These are phyloP conservation scores for Lamellibrachia satsuma DNA, from an alignment of 2,888 invertebrate species.

Conservation along the genomic window DNA sequence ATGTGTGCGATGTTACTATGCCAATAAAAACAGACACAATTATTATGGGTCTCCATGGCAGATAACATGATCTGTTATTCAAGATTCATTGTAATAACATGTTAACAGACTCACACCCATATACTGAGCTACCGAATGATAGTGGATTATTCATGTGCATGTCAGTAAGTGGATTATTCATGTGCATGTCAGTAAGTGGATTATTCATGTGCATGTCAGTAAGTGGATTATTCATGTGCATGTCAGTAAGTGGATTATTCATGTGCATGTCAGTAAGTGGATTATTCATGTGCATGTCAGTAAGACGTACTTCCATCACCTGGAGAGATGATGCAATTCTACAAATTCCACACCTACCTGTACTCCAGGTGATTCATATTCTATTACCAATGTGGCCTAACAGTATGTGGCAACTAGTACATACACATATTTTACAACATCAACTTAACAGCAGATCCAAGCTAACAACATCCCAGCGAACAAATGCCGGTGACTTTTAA, in stretches of 20 bases:
- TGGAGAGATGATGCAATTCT: background rate
- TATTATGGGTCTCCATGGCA: background rate
- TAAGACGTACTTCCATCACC: background rate
- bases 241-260: background rate
- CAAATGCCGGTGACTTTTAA: no score
- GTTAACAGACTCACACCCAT: background rate
- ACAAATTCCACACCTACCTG: background rate
- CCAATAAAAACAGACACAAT: background rate
- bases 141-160: background rate
- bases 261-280: no score
- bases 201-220: background rate
- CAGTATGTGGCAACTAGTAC: background rate
- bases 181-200: background rate
- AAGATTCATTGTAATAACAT: background rate
- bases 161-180: no score
- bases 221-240: no score
- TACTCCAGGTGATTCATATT: background rate
- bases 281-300: background rate
- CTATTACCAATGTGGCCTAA: background rate
- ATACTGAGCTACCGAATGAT: background rate
- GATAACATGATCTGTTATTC: background rate
- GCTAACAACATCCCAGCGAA: no score
- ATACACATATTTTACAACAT: background rate
- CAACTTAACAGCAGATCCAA: background rate
- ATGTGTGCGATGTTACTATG: background rate